Evolutionary conservation across 2,113 vertebrate genomes (phyloP).

Genomic region (Pangasianodon gigas): DNA sequence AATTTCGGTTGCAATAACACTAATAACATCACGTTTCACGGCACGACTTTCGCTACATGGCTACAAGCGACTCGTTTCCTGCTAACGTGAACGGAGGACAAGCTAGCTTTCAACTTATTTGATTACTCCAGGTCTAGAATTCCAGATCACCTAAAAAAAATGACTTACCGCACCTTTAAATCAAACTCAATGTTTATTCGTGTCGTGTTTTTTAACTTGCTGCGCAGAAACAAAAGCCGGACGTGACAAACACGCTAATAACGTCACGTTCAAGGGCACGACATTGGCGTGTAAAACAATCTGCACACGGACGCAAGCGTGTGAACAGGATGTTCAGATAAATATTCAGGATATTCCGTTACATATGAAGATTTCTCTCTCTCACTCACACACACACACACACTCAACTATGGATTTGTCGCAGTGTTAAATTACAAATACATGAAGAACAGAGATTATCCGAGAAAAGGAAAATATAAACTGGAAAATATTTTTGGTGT

Average conservation of each 20-base stretch:
- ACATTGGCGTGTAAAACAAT: constrained; percentile 38
- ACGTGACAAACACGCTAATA: constrained; percentile 39
- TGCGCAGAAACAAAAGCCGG: constrained; percentile 21
- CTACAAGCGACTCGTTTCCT: background rate
- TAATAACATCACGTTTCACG: too few relatives aligned
- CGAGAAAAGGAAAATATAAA: too few relatives aligned
- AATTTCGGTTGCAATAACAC: too few relatives aligned
- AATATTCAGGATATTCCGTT: constrained; percentile 1
- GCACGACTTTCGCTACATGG: background rate
- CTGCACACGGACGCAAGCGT: constrained; percentile 9
- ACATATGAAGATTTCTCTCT: background rate
- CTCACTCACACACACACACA: background rate
- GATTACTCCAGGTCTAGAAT: background rate
- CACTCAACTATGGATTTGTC: background rate
- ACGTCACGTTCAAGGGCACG: constrained; percentile 40
- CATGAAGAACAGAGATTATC: background rate
- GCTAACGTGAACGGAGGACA: background rate
- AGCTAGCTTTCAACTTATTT: background rate
- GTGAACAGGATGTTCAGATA: constrained; percentile 22
- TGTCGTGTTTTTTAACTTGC: background rate
- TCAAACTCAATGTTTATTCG: background rate
- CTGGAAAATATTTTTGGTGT: background rate
- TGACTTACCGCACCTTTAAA: background rate
- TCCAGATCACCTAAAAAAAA: background rate
- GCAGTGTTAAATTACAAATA: constrained; percentile 7